Percentiles rank a stretch among this genome's conserved stretches.
phyloP scores from a whole-genome alignment of 2,797 vertebrate species.

The Anguilla megastoma region DNA sequence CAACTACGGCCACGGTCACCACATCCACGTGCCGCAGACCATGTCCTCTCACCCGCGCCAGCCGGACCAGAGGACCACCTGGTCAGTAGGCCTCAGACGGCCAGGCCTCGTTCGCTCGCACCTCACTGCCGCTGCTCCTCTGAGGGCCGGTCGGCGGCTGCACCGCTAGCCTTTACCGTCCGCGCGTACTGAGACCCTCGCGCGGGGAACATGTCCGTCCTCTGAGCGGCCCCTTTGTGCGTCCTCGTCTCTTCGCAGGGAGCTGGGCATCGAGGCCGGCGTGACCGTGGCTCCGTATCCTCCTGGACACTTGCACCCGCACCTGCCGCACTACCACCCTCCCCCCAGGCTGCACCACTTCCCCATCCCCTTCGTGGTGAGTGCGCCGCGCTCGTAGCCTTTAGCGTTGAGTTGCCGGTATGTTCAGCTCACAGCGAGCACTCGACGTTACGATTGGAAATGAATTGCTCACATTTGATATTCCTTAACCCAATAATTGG shows the following conservation, averaged over 20 bases:
- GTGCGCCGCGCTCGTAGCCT: conserved; percentile 35
- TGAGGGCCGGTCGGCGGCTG: no score
- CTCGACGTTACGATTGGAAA: neutral
- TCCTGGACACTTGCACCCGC: conserved; percentile 91
- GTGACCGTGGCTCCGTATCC: conserved; percentile 92
- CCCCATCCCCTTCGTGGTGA: conserved; percentile 96
- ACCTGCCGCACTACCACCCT: conserved; percentile 93
- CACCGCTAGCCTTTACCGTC: no score
- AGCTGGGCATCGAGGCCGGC: conserved; percentile 94
- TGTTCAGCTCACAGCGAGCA: neutral
- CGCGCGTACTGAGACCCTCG: no score
- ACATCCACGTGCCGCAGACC: conserved; percentile 98
- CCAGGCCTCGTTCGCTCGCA: neutral
- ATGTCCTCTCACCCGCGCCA: conserved; percentile 98
- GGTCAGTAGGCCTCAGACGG: conserved; percentile 73
- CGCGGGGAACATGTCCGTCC: no score
- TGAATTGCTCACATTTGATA: neutral
- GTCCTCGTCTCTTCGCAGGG: conserved; percentile 71
- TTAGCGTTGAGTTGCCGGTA: neutral
- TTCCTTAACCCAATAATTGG: conserved; percentile 57
- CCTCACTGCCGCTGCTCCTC: neutral
- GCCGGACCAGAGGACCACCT: conserved; percentile 91
- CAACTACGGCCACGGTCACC: conserved; percentile 97
- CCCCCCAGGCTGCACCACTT: conserved; percentile 96
- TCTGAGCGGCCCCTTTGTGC: neutral